A percentile compares a stretch with the other conserved stretches of the same genome.
Conservation (phyloP, 2,888 invertebrate species). For the Aphodius sticticus region DNA sequence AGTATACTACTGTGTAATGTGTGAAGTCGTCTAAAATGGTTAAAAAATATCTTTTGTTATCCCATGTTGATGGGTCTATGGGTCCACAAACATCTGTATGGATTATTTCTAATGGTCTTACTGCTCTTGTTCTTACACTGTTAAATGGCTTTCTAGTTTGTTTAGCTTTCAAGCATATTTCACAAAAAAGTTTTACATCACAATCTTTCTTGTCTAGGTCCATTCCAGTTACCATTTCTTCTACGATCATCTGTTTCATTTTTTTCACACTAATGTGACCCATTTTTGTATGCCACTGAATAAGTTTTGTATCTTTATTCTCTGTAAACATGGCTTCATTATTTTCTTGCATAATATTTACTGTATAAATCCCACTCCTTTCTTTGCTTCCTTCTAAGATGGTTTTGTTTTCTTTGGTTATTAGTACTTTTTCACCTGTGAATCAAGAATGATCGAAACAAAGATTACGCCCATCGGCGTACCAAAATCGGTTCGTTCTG, state of each 20-base stretch:
- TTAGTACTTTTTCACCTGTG: not conserved
- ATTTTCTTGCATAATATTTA: constrained; percentile 29
- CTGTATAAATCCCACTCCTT: constrained; percentile 36
- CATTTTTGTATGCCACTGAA: constrained; percentile 22
- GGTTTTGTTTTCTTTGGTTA: constrained; percentile 39
- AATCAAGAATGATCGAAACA: too few species aligned
- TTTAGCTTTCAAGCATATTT: constrained; percentile 26
- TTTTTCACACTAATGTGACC: constrained; percentile 26
- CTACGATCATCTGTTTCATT: constrained; percentile 6
- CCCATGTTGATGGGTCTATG: constrained; percentile 23
- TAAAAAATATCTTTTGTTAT: constrained; percentile 18
- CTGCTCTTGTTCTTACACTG: constrained; percentile 8
- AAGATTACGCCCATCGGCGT: too few species aligned
- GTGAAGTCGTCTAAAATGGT: constrained; percentile 20
- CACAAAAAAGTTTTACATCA: constrained; percentile 10
- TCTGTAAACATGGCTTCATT: constrained; percentile 7
- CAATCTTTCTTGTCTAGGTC: constrained; percentile 12
- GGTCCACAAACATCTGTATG: constrained; percentile 21
- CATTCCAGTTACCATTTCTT: constrained; percentile 15
- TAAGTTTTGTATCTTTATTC: constrained; percentile 6
- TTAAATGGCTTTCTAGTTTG: constrained; percentile 24
- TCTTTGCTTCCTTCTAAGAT: constrained; percentile 39
- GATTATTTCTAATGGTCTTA: constrained; percentile 17
- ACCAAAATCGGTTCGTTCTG: too few species aligned
- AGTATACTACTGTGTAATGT: constrained; percentile 41